Conservation (phyloP, 2,888 invertebrate genomes). For the Eristalis arbustorum region DNA sequence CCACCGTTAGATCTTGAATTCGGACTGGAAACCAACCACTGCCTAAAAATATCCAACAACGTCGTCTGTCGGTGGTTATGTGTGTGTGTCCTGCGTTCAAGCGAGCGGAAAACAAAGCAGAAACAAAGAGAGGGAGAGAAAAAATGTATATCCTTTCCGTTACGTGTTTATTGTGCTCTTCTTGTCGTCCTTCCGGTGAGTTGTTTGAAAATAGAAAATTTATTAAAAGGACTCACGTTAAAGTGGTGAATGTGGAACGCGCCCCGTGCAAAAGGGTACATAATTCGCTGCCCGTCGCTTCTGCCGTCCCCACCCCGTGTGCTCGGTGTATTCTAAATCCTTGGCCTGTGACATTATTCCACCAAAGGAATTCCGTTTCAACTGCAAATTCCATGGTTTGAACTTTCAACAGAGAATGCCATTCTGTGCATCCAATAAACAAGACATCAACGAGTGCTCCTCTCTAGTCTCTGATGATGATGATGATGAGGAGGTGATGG, state of each 20-base stretch:
- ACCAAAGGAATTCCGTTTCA: conserved; percentile 56
- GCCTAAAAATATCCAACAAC: conserved; percentile 41
- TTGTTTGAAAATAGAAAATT: conserved; percentile 52
- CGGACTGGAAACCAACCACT: conserved; percentile 2
- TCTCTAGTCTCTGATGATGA: neutral
- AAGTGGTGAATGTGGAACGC: neutral
- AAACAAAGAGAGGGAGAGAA: neutral
- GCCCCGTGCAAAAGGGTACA: neutral
- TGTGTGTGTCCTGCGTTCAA: conserved; percentile 13
- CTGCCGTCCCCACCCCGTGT: neutral
- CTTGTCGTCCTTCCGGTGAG: neutral
- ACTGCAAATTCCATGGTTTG: conserved; percentile 60
- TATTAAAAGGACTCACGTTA: conserved; percentile 43
- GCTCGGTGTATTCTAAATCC: conserved; percentile 30
- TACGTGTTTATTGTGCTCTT: neutral
- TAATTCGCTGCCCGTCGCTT: neutral
- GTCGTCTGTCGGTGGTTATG: neutral
- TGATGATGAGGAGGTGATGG: neutral
- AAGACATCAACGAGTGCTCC: conserved; percentile 34
- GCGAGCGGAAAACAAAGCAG: conserved; percentile 26
- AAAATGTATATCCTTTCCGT: conserved; percentile 32
- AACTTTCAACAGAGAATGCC: conserved; percentile 50
- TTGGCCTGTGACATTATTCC: conserved; percentile 60
- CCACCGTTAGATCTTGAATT: neutral
- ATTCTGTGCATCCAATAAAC: conserved; percentile 64